Evolutionary conservation across 2,888 invertebrate species (phyloP).

Genomic region (Zeuzera pyrina): DNA sequence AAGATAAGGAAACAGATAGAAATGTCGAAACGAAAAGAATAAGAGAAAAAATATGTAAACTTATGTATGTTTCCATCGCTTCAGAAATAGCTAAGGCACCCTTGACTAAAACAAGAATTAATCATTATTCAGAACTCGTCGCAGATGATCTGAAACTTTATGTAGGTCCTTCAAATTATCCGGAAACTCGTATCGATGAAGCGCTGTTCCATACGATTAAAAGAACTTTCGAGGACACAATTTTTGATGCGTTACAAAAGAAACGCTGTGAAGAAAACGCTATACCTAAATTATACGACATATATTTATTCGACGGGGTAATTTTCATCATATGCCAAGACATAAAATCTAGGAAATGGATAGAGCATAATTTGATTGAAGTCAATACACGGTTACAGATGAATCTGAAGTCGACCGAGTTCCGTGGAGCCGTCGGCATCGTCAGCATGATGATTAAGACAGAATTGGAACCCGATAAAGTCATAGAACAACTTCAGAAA

Average conservation of each 20-base stretch:
- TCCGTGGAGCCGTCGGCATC: conserved; percentile 60
- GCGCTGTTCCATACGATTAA: conserved; percentile 39
- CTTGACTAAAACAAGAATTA: conserved; percentile 41
- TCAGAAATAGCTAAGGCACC: conserved; percentile 38
- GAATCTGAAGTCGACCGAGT: conserved; percentile 48
- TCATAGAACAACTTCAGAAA: conserved; percentile 39
- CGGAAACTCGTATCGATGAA: conserved; percentile 51
- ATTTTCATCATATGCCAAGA: conserved; percentile 55
- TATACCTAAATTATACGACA: conserved; percentile 49
- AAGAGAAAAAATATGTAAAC: conserved; percentile 32
- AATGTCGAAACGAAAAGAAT: conserved; percentile 24
- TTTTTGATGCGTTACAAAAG: conserved; percentile 27
- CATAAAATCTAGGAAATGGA: conserved; percentile 37
- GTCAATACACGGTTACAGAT: conserved; percentile 23
- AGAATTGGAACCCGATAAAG: conserved; percentile 35
- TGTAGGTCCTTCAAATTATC: conserved; percentile 51
- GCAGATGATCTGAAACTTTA: conserved; percentile 56
- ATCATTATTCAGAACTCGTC: conserved; percentile 51
- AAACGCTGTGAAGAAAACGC: conserved; percentile 21
- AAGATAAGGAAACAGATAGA: conserved; percentile 15
- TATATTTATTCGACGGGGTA: conserved; percentile 58
- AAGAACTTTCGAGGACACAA: conserved; percentile 36
- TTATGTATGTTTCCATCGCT: conserved; percentile 43
- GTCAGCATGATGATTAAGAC: conserved; percentile 47
- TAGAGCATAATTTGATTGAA: conserved; percentile 33